phyloP scores from a whole-genome alignment of 2,113 vertebrate species.

The Oryzias javanicus region DNA sequence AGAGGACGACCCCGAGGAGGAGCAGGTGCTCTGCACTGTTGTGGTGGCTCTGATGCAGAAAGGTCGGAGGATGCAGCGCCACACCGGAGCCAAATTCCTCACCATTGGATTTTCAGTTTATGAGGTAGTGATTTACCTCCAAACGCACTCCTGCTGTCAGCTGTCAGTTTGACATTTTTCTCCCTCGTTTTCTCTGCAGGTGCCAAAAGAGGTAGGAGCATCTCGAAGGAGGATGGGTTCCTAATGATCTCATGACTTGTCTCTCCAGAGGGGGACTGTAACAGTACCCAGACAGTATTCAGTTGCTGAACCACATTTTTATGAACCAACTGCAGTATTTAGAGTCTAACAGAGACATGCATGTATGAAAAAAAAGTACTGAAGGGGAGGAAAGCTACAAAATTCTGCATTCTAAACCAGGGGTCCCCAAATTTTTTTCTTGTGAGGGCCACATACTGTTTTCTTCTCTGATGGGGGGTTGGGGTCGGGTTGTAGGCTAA shows the following conservation, averaged over 20 bases:
- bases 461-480: no score
- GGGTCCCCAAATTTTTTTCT: no score
- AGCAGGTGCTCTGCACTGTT: constrained; percentile 85
- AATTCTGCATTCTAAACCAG: no score
- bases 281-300: neutral
- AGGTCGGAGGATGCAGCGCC: constrained; percentile 90
- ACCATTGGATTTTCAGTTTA: constrained; percentile 97
- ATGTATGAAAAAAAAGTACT: no score
- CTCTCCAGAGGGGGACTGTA: constrained; percentile 2
- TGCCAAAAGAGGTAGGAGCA: constrained; percentile 86
- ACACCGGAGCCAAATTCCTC: constrained; percentile 83
- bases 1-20: constrained; percentile 86
- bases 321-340: neutral
- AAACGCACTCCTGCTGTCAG: no score
- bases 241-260: constrained; percentile 5
- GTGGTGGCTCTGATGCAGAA: constrained; percentile 97
- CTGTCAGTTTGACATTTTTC: neutral
- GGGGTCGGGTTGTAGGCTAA: no score
- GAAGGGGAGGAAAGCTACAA: no score
- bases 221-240: constrained; percentile 11
- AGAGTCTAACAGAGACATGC: neutral
- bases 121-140: constrained; percentile 76
- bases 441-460: no score
- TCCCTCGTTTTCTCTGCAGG: constrained; percentile 67
- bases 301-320: neutral